Evolutionary conservation across 2,797 vertebrate genomes (phyloP), one percentile per base, ranked within the genome.

Genomic region (Fundulus diaphanus): DNA sequence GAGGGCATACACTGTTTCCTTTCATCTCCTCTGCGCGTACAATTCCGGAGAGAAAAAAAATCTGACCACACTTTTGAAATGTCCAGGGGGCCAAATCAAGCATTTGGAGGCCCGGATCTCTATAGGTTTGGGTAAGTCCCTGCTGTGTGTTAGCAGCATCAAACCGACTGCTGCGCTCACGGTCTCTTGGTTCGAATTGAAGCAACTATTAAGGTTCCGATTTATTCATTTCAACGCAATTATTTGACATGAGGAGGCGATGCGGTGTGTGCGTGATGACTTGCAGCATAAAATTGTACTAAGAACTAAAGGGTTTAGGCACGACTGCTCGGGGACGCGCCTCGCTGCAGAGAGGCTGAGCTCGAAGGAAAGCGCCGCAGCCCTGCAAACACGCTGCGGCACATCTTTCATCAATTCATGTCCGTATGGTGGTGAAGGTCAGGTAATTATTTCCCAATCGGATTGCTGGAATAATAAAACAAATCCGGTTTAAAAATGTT

Each of bases 251-350:
- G 63, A 5, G 37, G 9, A 15, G 48, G 54, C 1, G 54, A 20
- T 15, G 15, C 70, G 16, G 75, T 5, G 73, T 15, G 57, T 56
- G 48, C 5, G 68, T 61, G 82, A 82, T 65, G 70, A 79, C 72
- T 72, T 74, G 54, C 73, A 68, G 72, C 51, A 40, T 70, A 81
- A 76, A 81, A 79, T 80, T 70, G 35, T 18, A 33, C 59, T 83
- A 79, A 86, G 80, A 77, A 69, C 74, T 79, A 81, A 88, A 44
- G 37, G 65, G 52, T 80, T 84, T 78, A 63, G 80, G 67, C 37
- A 12, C 22, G 63, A 37, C 35, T 2, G 68, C 61, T 68, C 68
- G 68, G 66, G 74, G 18, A 42, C 65, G 77, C 59, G 74, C 70
- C 7, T 22, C 8, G 35, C 22, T 40, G 35, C 22, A 18, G 33